These are phyloP conservation scores for Orchestes rusci DNA, from an alignment of 2,888 invertebrate genomes.

Conservation along the genomic window DNA sequence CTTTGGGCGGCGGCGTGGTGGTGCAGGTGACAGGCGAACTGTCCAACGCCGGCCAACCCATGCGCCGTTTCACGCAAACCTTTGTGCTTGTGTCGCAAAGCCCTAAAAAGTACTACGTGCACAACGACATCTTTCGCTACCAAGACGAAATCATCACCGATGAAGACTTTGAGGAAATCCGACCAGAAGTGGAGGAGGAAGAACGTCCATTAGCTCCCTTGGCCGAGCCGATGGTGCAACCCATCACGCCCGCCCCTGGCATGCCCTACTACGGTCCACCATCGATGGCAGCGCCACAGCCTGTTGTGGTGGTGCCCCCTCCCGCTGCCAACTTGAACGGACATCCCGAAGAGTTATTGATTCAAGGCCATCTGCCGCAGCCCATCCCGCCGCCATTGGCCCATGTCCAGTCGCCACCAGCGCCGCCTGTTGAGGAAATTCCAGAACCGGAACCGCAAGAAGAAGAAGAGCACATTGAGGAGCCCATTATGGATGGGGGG, in stretches of 20 bases:
- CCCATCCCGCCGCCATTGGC: conserved; percentile 31
- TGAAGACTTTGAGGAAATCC: conserved; percentile 56
- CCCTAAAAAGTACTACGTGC: conserved; percentile 97
- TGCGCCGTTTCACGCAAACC: conserved; percentile 97
- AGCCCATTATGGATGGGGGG: conserved; percentile 25
- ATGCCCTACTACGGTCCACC: conserved; percentile 17
- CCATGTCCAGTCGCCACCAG: conserved; percentile 25
- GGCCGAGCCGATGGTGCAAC: conserved; percentile 15
- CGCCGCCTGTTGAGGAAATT: conserved; percentile 24
- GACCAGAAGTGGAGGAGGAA: conserved; percentile 63
- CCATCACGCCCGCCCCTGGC: conserved; percentile 15
- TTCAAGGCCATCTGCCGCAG: conserved; percentile 12
- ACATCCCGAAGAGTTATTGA: conserved; percentile 20
- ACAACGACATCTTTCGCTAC: conserved; percentile 98
- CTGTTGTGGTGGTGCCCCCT: conserved; percentile 7
- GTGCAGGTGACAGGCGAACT: conserved; percentile 97
- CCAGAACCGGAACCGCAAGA: conserved; percentile 33
- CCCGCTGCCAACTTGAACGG: conserved; percentile 19
- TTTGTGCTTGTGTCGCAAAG: conserved; percentile 94
- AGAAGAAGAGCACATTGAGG: conserved; percentile 33
- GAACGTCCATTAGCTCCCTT: conserved; percentile 30
- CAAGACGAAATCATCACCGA: conserved; percentile 63
- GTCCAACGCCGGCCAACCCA: conserved; percentile 92
- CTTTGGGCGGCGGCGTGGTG: conserved; percentile 89
- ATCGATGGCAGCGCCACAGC: conserved; percentile 11